Evolutionary conservation across 2,113 vertebrate species (phyloP), one percentile per base, ranked within the genome.

Genomic region (Serranochromis macrocephalus): DNA sequence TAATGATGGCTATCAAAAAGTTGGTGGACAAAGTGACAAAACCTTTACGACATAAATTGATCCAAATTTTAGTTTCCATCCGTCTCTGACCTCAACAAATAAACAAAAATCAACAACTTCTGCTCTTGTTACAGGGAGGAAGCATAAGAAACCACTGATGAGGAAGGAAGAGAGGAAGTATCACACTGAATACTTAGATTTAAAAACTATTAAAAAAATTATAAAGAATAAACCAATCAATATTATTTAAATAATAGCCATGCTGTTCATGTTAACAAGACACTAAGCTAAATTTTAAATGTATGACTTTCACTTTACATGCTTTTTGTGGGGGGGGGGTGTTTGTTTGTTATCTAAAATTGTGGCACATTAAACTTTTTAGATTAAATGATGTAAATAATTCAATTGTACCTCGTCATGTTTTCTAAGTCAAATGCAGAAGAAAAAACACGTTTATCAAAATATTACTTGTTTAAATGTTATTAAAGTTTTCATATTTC

Each of bases 381-480:
- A 68, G 36, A n/a, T 71, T 42, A 71, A 24, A 71, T 5, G 36
- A 71, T 71, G 63, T 40, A 40, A 8, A 13, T 42, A 42, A 14
- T 68, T 14, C 2, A 9, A 40, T 1, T 71, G n/a, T 24, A 24
- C 2, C 36, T 40, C 0, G 2, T 73, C 13, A 0, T 17, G 57
- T 61, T 61, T 29, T 58, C 13, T 58, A 31, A 24, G 12, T 40
- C 8, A 73, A 73, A 29, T 0, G 21, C 68, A 73, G 21, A 11
- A 73, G 9, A 26, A 73, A 73, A 71, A 26, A 0, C n/a, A 14
- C 0, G 3, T 40, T 71, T 24, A 71, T 4, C n/a, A 71, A 0
- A 24, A 40, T 71, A 71, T 40, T 40, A 9, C 63, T 71, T 71
- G 36, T 71, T 71, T 71, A 71, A 42, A 71, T 42, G 7, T 40